These are phyloP conservation scores for Chloebia gouldiae DNA, from an alignment of 2,113 vertebrate genomes.

Conservation along the genomic window DNA sequence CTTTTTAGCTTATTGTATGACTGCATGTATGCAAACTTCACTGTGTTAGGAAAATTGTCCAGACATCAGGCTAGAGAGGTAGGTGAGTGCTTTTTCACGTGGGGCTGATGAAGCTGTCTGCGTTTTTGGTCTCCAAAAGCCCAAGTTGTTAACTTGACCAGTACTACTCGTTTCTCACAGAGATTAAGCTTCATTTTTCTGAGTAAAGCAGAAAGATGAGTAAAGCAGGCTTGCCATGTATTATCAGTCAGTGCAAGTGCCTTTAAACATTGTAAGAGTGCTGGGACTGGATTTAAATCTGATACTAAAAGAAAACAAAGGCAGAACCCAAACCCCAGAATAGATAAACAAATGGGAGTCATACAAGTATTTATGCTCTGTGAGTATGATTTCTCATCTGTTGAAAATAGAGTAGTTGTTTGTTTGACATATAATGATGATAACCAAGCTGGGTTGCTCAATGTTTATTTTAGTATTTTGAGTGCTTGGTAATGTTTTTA, in stretches of 20 bases:
- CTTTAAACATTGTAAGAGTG: neutral
- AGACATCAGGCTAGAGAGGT: neutral
- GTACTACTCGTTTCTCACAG: constrained; percentile 18
- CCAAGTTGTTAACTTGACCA: neutral
- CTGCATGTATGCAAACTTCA: neutral
- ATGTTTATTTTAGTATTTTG: constrained; percentile 26
- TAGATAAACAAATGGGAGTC: constrained; percentile 41
- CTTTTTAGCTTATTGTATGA: neutral
- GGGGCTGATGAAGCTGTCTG: neutral
- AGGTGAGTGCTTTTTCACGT: neutral
- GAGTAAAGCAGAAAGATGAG: neutral
- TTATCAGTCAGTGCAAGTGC: constrained; percentile 2
- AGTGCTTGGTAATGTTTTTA: constrained; percentile 14
- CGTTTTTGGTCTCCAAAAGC: neutral
- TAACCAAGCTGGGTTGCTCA: neutral
- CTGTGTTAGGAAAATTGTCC: neutral
- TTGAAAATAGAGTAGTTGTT: constrained; percentile 36
- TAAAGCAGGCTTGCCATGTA: constrained; percentile 21
- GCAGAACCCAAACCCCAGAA: neutral
- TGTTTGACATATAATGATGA: neutral
- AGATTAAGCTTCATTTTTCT: constrained; percentile 41
- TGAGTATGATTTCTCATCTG: constrained; percentile 27
- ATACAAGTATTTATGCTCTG: constrained; percentile 18
- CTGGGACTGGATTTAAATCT: constrained; percentile 29
- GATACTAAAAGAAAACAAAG: constrained; percentile 42